Evolutionary conservation across 2,797 vertebrate species (phyloP).

Genomic region (Rhincodon typus): DNA sequence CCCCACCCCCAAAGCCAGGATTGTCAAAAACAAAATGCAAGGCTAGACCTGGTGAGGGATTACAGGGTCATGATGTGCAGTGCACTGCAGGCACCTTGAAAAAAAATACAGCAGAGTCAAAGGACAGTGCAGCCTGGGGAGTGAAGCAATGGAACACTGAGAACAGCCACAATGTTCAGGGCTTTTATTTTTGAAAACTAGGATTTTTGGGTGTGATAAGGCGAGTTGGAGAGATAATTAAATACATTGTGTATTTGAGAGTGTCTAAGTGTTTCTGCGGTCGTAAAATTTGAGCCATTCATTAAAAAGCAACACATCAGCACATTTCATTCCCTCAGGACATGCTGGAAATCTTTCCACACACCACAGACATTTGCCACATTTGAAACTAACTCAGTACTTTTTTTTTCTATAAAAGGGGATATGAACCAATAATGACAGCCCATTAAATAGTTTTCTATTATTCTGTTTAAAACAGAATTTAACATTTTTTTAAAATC

Average conservation of each 20-base stretch:
- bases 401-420: neutral
- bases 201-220: neutral
- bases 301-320: conserved; percentile 26
- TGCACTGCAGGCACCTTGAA: neutral
- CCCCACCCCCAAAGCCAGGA: neutral
- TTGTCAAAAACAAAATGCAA: neutral
- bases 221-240: neutral
- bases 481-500: neutral
- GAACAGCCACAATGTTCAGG: neutral
- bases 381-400: neutral
- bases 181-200: neutral
- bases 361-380: neutral
- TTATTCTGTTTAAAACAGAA: neutral
- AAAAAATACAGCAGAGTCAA: neutral
- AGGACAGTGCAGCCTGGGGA: neutral
- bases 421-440: neutral
- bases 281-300: neutral
- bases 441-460: neutral
- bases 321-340: neutral
- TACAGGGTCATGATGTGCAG: neutral
- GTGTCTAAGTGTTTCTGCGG: neutral
- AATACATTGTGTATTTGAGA: neutral
- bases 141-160: neutral
- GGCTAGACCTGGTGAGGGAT: neutral
- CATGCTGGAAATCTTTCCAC: neutral